These are phyloP conservation scores for Pimephales promelas DNA, from an alignment of 2,113 vertebrate species.

Conservation along the genomic window DNA sequence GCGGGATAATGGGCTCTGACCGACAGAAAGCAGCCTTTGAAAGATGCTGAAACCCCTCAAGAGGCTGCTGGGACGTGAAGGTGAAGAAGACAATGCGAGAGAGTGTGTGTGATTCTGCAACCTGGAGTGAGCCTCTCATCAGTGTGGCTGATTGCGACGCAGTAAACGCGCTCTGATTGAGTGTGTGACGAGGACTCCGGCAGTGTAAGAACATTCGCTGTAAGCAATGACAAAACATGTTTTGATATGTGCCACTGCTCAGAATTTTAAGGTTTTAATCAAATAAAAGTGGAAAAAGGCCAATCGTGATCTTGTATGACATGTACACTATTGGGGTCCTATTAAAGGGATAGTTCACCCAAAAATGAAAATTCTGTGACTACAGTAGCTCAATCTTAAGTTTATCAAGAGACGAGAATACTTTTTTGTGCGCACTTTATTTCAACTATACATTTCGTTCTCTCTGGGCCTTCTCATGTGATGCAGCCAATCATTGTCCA, in stretches of 20 bases:
- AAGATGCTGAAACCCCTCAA: slow-evolving; percentile 5
- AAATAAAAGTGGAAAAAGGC: no score
- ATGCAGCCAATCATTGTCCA: no score
- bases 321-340: no score
- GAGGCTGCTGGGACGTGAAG: slow-evolving; percentile 9
- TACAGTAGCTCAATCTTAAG: no score
- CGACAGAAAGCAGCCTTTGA: neutral
- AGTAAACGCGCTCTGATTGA: slow-evolving; percentile 7
- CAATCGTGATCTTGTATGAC: no score
- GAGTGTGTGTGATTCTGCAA: slow-evolving; percentile 13
- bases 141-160: slow-evolving; percentile 28
- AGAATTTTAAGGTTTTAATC: no score
- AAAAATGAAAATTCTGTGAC: no score
- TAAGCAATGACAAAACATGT: neutral
- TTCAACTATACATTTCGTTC: no score
- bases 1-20: slow-evolving; percentile 30
- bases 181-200: slow-evolving; percentile 1
- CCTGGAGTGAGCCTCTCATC: slow-evolving; percentile 29
- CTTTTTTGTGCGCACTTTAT: no score
- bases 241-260: neutral
- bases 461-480: no score
- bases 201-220: neutral
- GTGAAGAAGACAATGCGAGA: slow-evolving; percentile 30
- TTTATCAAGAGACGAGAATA: no score
- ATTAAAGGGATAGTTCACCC: no score